phyloP scores from a whole-genome alignment of 2,888 invertebrate species.

The Limnephilus auricula region DNA sequence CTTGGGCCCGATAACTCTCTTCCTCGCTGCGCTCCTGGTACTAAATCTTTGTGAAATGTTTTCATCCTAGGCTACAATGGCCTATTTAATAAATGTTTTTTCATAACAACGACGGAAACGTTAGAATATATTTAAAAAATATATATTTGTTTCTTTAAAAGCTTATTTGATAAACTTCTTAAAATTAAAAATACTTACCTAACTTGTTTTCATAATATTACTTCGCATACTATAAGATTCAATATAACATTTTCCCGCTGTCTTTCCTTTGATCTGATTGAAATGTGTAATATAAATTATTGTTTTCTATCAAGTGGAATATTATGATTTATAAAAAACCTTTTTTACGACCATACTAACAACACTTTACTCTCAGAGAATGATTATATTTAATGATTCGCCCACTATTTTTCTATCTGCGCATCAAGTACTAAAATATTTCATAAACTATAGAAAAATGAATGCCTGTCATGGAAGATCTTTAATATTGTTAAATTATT shows the following conservation, averaged over 20 bases:
- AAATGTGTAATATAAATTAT: neutral
- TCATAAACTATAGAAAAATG: neutral
- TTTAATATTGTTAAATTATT: neutral
- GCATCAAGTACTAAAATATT: neutral
- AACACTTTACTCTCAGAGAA: neutral
- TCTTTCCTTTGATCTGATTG: neutral
- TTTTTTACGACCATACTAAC: neutral
- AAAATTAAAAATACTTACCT: neutral
- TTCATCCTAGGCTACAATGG: neutral
- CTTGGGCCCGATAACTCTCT: conserved; percentile 21
- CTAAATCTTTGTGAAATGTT: neutral
- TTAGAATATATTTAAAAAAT: no score
- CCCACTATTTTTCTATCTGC: neutral
- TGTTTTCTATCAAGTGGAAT: neutral
- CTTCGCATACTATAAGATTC: no score
- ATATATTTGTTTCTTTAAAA: no score
- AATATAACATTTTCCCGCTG: no score
- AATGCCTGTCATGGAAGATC: neutral
- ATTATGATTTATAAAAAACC: neutral
- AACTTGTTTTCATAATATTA: neutral
- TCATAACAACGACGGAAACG: neutral
- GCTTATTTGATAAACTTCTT: neutral
- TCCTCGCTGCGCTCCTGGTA: neutral
- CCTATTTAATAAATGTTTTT: neutral
- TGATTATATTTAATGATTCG: neutral